Conservation (phyloP, 2,797 vertebrate genomes). For the Astyanax mexicanus region DNA sequence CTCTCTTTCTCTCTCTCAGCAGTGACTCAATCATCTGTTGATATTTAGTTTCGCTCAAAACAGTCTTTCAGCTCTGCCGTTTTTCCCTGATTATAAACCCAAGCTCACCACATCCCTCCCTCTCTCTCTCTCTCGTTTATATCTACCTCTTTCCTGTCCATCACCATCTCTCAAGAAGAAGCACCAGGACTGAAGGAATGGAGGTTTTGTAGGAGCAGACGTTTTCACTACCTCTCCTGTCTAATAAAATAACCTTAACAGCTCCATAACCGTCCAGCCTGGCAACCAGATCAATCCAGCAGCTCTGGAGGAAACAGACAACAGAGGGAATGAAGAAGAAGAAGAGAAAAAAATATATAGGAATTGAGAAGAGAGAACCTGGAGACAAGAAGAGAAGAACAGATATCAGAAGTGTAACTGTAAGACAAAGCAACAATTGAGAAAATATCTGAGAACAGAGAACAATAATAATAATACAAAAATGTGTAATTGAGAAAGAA, state of each 20-base stretch:
- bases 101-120: conserved; percentile 3
- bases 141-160: conserved; percentile 7
- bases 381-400: background rate
- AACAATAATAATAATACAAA: too few relatives aligned
- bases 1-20: conserved; percentile 21
- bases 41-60: conserved; percentile 42
- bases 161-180: background rate
- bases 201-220: conserved; percentile 28
- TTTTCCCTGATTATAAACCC: conserved; percentile 48
- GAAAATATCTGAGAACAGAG: too few relatives aligned
- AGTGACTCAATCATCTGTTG: conserved; percentile 48
- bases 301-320: conserved; percentile 34
- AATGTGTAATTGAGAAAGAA: too few relatives aligned
- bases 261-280: conserved; percentile 42
- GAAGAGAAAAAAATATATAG: background rate
- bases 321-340: background rate
- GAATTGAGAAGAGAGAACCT: background rate
- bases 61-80: conserved; percentile 45
- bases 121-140: conserved; percentile 15
- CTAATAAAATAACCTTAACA: conserved; percentile 54
- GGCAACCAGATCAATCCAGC: conserved; percentile 32
- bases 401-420: background rate
- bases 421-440: too few relatives aligned
- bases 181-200: conserved; percentile 10
- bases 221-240: conserved; percentile 36